Evolutionary conservation across 2,797 vertebrate species (phyloP).

Genomic region (Astyanax mexicanus): DNA sequence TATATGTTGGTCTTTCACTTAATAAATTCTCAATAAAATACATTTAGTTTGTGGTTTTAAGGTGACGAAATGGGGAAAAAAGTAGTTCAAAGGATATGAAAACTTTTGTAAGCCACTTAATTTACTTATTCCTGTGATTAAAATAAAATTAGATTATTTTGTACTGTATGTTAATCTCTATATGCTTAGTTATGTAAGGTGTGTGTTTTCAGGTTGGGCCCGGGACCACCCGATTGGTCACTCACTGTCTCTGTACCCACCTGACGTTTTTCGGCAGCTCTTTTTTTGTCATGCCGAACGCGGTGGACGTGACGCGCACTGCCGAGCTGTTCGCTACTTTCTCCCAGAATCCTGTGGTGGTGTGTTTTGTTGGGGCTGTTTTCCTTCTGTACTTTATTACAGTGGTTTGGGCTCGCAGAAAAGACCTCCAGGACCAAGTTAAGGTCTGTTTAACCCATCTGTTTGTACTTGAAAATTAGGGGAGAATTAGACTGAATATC

Average conservation of each 20-base stretch:
- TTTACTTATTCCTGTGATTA: too few species aligned
- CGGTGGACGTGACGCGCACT: constrained; percentile 85
- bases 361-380: constrained; percentile 89
- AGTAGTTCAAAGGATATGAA: too few species aligned
- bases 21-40: too few species aligned
- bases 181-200: not conserved
- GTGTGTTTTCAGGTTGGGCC: constrained; percentile 85
- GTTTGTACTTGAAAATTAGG: not conserved
- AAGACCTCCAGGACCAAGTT: constrained; percentile 88
- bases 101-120: too few species aligned
- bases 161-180: too few species aligned
- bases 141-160: not conserved
- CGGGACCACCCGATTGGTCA: constrained; percentile 78
- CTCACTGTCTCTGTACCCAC: constrained; percentile 93
- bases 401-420: constrained; percentile 89
- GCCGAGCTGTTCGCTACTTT: constrained; percentile 91
- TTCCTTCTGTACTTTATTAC: constrained; percentile 83
- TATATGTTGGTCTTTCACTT: too few species aligned
- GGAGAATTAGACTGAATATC: not conserved
- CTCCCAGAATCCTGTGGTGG: constrained; percentile 89
- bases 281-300: constrained; percentile 91
- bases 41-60: too few species aligned
- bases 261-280: constrained; percentile 95
- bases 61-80: too few species aligned
- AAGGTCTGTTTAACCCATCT: constrained; percentile 80